Evolutionary conservation across 2,113 vertebrate genomes (phyloP).

Genomic region (Scortum barcoo): DNA sequence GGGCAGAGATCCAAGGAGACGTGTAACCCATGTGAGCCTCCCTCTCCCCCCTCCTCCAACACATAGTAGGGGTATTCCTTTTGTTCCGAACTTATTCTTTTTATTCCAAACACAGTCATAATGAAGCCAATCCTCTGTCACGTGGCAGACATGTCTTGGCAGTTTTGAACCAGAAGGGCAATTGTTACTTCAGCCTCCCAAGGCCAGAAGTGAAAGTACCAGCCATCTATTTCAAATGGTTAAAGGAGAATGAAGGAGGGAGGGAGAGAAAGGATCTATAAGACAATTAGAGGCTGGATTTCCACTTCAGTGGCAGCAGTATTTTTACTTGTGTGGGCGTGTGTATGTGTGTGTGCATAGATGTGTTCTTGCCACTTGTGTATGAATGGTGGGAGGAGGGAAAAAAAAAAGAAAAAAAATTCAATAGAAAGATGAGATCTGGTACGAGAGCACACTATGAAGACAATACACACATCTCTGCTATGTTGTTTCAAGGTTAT

Average conservation of each 20-base stretch:
- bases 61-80: too few species aligned
- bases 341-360: not conserved
- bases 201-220: conserved; percentile 56
- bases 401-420: not conserved
- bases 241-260: conserved; percentile 47
- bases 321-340: conserved; percentile 34
- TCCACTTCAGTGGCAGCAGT: conserved; percentile 56
- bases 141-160: conserved; percentile 25
- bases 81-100: too few species aligned
- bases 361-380: conserved; percentile 20
- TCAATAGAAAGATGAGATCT: conserved; percentile 14
- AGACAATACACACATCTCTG: not conserved
- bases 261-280: conserved; percentile 58
- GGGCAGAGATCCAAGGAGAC: conserved; percentile 49
- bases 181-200: conserved; percentile 57
- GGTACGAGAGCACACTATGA: not conserved
- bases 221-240: conserved; percentile 68
- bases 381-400: not conserved
- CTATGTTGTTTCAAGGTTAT: not conserved
- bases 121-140: conserved; percentile 38
- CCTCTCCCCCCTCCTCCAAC: conserved; percentile 1
- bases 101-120: conserved; percentile 37
- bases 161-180: conserved; percentile 48
- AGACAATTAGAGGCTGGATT: conserved; percentile 72
- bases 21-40: conserved; percentile 19